Evolutionary conservation across 2,888 invertebrate genomes (phyloP).

Genomic region (Drosophila emarginata): DNA sequence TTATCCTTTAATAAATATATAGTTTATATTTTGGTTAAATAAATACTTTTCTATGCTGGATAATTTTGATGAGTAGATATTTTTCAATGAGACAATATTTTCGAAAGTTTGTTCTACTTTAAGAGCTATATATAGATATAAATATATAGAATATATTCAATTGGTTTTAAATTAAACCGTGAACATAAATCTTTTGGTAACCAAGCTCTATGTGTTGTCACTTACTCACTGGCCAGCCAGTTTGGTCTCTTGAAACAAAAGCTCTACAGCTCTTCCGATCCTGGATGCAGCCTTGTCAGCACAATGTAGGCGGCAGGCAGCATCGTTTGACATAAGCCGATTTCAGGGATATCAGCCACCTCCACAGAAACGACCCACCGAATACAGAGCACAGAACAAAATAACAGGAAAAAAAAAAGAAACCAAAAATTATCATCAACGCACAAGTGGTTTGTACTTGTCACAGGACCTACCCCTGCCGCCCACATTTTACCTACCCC

Average conservation of each 20-base stretch:
- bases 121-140: too few species aligned
- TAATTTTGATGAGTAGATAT: too few species aligned
- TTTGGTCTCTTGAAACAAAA: conserved; percentile 57
- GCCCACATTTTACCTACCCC: background rate
- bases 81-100: too few species aligned
- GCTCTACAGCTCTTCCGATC: conserved; percentile 45
- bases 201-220: conserved; percentile 12
- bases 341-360: conserved; percentile 71
- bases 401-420: conserved; percentile 44
- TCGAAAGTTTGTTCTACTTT: too few species aligned
- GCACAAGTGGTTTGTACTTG: conserved; percentile 78
- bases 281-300: conserved; percentile 67
- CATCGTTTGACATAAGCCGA: conserved; percentile 80
- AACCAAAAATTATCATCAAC: conserved; percentile 73
- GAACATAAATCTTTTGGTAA: conserved; percentile 58
- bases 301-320: conserved; percentile 49
- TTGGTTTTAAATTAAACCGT: conserved; percentile 72
- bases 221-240: conserved; percentile 24
- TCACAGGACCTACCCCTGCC: conserved; percentile 41
- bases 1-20: too few species aligned
- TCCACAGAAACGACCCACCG: conserved; percentile 5
- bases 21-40: too few species aligned
- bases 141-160: conserved; percentile 59
- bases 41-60: too few species aligned
- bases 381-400: conserved; percentile 6